Conservation (phyloP, 2,888 invertebrate genomes). For the Dynastes maya region DNA sequence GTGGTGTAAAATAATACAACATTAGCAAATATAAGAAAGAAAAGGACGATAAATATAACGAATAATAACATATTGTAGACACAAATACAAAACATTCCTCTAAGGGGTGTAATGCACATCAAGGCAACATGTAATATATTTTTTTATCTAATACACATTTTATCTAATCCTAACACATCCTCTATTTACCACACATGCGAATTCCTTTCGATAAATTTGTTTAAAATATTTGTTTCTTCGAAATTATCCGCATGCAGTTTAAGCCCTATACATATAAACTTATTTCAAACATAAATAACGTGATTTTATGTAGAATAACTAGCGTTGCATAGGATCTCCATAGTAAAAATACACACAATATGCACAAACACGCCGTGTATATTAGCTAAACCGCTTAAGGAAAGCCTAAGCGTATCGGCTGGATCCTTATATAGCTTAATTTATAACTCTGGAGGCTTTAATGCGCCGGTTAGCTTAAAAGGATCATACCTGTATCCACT, state of each 20-base stretch:
- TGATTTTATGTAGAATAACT: constrained; percentile 2
- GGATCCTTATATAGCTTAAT: constrained; percentile 21
- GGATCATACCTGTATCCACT: constrained; percentile 17
- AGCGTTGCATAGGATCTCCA: not conserved
- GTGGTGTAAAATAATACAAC: too few species aligned
- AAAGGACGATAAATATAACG: too few species aligned
- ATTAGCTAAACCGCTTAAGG: constrained; percentile 23
- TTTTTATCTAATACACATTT: too few species aligned
- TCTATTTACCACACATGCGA: too few species aligned
- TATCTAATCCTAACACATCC: not conserved
- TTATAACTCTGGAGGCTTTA: constrained; percentile 31
- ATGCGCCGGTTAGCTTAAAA: constrained; percentile 30
- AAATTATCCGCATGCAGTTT: not conserved
- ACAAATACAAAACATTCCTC: too few species aligned
- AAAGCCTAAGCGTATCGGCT: constrained; percentile 28
- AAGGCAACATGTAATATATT: too few species aligned
- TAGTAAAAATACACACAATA: constrained; percentile 14
- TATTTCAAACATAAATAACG: not conserved
- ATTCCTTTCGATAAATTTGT: not conserved
- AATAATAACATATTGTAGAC: too few species aligned
- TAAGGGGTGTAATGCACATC: too few species aligned
- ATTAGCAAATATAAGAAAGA: too few species aligned
- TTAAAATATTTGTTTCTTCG: not conserved
- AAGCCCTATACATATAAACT: not conserved
- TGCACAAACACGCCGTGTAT: not conserved